Evolutionary conservation across 2,888 invertebrate species (phyloP).

Genomic region (Idaea straminata): DNA sequence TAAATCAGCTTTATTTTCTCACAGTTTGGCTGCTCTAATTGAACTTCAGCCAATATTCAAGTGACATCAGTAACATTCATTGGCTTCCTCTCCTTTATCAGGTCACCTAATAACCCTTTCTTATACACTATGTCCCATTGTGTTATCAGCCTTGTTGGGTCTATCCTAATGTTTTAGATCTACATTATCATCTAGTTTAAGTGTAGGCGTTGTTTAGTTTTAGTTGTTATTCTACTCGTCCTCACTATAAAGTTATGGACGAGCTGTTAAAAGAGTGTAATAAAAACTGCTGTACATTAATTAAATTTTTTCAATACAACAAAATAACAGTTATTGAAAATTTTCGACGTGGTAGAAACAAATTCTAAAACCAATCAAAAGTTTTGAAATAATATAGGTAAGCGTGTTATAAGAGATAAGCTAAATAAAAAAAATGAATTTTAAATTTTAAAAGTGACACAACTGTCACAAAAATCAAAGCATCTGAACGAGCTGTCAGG

Average conservation of each 20-base stretch:
- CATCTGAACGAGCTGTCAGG: conserved; percentile 13
- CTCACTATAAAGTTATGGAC: neutral
- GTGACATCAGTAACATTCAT: neutral
- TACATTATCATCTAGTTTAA: neutral
- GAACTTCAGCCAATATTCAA: neutral
- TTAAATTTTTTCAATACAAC: neutral
- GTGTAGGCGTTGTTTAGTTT: neutral
- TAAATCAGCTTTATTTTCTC: neutral
- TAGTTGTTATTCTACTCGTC: neutral
- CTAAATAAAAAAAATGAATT: neutral
- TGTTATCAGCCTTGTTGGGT: conserved; percentile 19
- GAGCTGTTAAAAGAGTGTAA: too few species aligned
- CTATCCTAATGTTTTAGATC: conserved; percentile 5
- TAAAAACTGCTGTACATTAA: too few species aligned
- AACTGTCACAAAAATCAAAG: conserved; percentile 6
- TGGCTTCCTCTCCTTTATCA: neutral
- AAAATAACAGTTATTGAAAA: neutral
- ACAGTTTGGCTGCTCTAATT: neutral
- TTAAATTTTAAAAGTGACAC: conserved; percentile 2
- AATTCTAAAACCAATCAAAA: neutral
- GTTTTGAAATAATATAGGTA: neutral
- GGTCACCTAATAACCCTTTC: neutral
- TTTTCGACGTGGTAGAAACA: neutral
- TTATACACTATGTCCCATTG: neutral
- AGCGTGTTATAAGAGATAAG: neutral